A percentile compares a stretch with the other conserved stretches of the same genome.
Conservation (phyloP, 2,888 invertebrate species). For the Eustalomyia histrio region DNA sequence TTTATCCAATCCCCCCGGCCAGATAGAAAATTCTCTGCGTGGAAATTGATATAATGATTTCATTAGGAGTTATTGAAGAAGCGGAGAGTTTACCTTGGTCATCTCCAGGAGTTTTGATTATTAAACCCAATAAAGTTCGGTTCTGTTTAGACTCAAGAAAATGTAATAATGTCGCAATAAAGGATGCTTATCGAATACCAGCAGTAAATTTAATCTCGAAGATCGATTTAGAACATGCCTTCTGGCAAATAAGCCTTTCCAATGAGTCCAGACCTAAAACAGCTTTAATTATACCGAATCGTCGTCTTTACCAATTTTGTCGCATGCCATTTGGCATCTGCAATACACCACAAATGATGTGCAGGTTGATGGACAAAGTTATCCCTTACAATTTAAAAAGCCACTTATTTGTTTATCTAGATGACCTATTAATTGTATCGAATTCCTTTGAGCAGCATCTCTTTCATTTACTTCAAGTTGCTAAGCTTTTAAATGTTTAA, state of each 20-base stretch:
- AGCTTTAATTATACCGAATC: neutral
- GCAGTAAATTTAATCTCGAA: too few relatives aligned
- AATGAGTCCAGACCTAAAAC: neutral
- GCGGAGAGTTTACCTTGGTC: slow-evolving; percentile 34
- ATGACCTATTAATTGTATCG: neutral
- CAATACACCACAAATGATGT: too few relatives aligned
- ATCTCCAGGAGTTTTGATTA: slow-evolving; percentile 69
- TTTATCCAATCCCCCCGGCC: slow-evolving; percentile 51
- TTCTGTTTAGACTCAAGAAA: slow-evolving; percentile 33
- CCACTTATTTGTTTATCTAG: too few relatives aligned
- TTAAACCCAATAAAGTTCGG: slow-evolving; percentile 47
- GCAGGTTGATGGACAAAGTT: too few relatives aligned
- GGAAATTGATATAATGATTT: slow-evolving; percentile 72
- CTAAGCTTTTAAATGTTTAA: neutral
- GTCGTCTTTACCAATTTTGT: neutral
- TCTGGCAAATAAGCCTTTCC: neutral
- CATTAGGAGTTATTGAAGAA: slow-evolving; percentile 50
- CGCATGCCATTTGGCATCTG: neutral
- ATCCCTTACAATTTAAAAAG: too few relatives aligned
- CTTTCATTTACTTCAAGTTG: neutral
- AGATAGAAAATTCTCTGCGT: slow-evolving; percentile 52
- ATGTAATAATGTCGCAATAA: too few relatives aligned
- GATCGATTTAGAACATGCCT: neutral
- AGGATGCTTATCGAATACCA: too few relatives aligned
- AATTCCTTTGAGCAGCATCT: neutral